These are phyloP conservation scores for Pseudonaja textilis DNA, from an alignment of 2,113 vertebrate genomes.

Conservation along the genomic window DNA sequence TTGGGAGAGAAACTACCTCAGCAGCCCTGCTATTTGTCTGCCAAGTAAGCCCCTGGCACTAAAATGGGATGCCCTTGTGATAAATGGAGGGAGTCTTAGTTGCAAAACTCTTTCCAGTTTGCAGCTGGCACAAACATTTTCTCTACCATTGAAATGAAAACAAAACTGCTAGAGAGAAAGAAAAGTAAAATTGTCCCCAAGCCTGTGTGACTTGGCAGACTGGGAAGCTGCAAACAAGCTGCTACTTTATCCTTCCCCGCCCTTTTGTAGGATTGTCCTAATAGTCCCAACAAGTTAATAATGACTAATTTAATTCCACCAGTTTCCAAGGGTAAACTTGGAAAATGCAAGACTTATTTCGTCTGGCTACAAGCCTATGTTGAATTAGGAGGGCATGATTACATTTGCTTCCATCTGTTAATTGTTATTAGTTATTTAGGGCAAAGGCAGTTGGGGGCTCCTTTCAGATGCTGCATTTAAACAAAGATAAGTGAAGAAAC, in stretches of 20 bases:
- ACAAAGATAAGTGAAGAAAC: background rate
- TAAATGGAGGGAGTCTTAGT: background rate
- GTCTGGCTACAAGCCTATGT: background rate
- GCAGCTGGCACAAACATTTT: background rate
- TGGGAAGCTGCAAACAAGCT: background rate
- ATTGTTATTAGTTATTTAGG: background rate
- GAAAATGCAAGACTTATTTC: background rate
- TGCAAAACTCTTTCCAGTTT: background rate
- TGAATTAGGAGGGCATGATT: background rate
- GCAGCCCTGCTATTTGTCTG: background rate
- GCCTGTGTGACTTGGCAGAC: background rate
- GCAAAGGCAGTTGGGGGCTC: background rate
- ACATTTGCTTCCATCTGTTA: background rate
- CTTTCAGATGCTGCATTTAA: background rate
- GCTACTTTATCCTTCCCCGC: background rate
- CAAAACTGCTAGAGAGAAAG: background rate
- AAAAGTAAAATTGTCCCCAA: background rate
- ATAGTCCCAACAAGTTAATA: background rate
- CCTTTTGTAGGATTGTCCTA: background rate
- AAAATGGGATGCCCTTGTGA: background rate
- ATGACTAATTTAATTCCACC: background rate
- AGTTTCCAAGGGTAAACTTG: background rate
- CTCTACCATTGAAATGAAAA: background rate
- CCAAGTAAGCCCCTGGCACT: background rate
- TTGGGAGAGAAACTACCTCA: background rate